Conservation (phyloP, 2,797 vertebrate species). For the Bradypus variegatus region DNA sequence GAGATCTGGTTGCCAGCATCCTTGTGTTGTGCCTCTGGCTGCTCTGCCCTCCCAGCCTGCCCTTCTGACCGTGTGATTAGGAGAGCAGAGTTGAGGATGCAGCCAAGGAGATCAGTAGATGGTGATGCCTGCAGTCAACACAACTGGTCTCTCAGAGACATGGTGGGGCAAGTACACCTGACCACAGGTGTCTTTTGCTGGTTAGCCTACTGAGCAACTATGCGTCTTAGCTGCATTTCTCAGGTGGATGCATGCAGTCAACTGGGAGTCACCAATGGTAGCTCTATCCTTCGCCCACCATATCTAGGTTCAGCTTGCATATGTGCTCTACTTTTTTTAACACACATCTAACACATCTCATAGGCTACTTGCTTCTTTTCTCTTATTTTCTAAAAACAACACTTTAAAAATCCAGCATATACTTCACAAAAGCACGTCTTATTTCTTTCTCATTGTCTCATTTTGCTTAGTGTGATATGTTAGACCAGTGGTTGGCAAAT, state of each 20-base stretch:
- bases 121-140: not conserved
- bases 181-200: not conserved
- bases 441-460: not conserved
- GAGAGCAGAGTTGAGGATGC: not conserved
- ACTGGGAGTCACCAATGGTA: not conserved
- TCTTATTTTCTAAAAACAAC: not conserved
- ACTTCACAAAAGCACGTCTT: not conserved
- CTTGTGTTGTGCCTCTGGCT: too few relatives aligned
- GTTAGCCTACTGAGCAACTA: not conserved
- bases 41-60: not conserved
- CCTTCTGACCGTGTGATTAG: not conserved
- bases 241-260: not conserved
- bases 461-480: not conserved
- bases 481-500: not conserved
- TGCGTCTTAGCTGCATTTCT: not conserved
- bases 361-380: not conserved
- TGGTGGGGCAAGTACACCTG: rapidly evolving
- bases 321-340: not conserved
- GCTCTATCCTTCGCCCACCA: too few relatives aligned
- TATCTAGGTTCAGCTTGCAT: not conserved
- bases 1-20: too few relatives aligned
- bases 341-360: not conserved
- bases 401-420: not conserved
- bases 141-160: not conserved
- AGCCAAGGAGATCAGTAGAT: not conserved